These are phyloP conservation scores for Marasmarcha lunaedactyla DNA, from an alignment of 2,888 invertebrate genomes.

Conservation along the genomic window DNA sequence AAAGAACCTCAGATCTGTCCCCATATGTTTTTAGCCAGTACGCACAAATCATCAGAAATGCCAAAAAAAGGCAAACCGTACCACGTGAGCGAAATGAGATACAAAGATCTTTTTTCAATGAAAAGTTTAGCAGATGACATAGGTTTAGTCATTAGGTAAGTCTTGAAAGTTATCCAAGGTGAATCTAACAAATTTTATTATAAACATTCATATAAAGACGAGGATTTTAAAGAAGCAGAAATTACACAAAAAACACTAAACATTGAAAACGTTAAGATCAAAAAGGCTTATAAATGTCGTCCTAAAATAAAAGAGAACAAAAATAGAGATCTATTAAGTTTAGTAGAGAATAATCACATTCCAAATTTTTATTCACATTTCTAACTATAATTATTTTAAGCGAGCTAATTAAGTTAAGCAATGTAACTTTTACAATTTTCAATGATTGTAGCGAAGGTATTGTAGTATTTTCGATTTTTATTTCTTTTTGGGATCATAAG, in stretches of 20 bases:
- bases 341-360: slow-evolving; percentile 4
- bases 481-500: too few relatives aligned
- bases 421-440: too few relatives aligned
- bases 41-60: neutral
- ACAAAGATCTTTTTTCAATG: slow-evolving; percentile 4
- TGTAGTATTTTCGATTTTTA: too few relatives aligned
- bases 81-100: slow-evolving; percentile 3
- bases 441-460: too few relatives aligned
- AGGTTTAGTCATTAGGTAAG: too few relatives aligned
- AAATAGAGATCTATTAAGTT: slow-evolving; percentile 1
- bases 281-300: slow-evolving; percentile 3
- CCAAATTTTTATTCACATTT: slow-evolving; percentile 1
- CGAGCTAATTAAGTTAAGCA: too few relatives aligned
- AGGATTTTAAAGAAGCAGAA: slow-evolving; percentile 3
- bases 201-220: slow-evolving; percentile 5
- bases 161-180: too few relatives aligned
- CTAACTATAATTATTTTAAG: neutral
- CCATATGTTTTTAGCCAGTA: neutral
- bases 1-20: neutral
- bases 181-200: slow-evolving; percentile 2
- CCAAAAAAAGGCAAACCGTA: neutral
- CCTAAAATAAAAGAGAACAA: slow-evolving; percentile 5
- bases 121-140: slow-evolving; percentile 3
- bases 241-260: slow-evolving; percentile 2
- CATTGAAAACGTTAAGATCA: slow-evolving; percentile 1